Conservation (phyloP, 1,140 invertebrate species). For the Aphidius ervi region DNA sequence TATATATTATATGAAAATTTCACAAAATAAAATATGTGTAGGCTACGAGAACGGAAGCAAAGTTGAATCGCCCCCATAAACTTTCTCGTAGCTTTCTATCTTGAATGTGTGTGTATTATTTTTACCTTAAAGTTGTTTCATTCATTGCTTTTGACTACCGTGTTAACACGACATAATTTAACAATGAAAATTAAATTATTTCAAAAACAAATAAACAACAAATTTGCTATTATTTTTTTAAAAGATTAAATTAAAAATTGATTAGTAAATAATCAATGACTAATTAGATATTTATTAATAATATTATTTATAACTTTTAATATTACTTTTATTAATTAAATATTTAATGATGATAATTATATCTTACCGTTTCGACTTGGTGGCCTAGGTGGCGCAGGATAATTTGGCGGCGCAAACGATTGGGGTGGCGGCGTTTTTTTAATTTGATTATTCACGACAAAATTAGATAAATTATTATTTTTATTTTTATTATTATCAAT, state of each 20-base stretch:
- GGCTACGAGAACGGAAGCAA: slow-evolving; percentile 12
- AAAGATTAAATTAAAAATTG: too few relatives aligned
- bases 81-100: slow-evolving; percentile 24
- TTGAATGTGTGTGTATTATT: neutral
- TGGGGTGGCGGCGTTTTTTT: slow-evolving; percentile 32
- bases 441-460: slow-evolving; percentile 14
- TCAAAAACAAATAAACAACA: too few relatives aligned
- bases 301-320: too few relatives aligned
- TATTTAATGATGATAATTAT: neutral
- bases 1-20: too few relatives aligned
- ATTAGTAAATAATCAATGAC: too few relatives aligned
- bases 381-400: slow-evolving; percentile 51
- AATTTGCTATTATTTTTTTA: too few relatives aligned
- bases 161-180: too few relatives aligned
- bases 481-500: neutral
- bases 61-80: neutral
- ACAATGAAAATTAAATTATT: too few relatives aligned
- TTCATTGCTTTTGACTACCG: slow-evolving; percentile 2
- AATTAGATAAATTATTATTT: slow-evolving; percentile 1
- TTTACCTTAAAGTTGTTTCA: slow-evolving; percentile 8
- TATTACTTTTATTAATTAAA: too few relatives aligned
- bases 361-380: slow-evolving; percentile 51
- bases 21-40: too few relatives aligned
- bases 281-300: too few relatives aligned
- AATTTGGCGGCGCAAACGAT: slow-evolving; percentile 47